Evolutionary conservation across 1,140 invertebrate genomes (phyloP), one percentile per base, ranked within the genome.

Genomic region (Drosophila littoralis): DNA sequence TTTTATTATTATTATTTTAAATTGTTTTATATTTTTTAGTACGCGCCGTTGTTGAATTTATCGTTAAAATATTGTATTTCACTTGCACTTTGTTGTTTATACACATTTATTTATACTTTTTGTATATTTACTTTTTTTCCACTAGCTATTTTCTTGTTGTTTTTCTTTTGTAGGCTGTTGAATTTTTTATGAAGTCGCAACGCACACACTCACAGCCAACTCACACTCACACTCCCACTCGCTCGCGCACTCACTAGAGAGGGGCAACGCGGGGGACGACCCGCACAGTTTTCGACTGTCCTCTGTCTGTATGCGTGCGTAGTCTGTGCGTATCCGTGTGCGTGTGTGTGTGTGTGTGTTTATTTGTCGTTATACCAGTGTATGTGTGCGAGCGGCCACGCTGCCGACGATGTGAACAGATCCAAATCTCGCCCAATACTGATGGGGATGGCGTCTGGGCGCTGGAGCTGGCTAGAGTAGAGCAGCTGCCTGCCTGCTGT

Each of bases 111-210:
- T 66, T 72, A 78, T 67, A 60, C 59, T 69, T 66, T 66, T 72
- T 75, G 55, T 58, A 13, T 42, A 46, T 61, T 46, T 46, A 59
- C 35, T 32, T 35, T 22, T 48, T 69, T 60, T 51, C 17, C 43
- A 13, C 35, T 72, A 45, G 65, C 35, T 32, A 66, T 72, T 79
- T 61, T 65, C 50, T 50, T 75, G 17, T 84, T 83, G 64, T 71
- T 75, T 68, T 68, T 76, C 45, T 60, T 67, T 74, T 57, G 76
- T 85, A 81, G 70, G 66, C 70, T 86, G 83, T 88, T 85, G 82
- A 85, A 85, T 85, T 74, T 85, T 85, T 82, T 81, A 85, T 85
- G 79, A 86, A 80, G 60, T 74, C 66, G 70, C 71, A 51, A 75
- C 60, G 43, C 43, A 75, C 61, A 51, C 59, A 64, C 60, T 55